A percentile compares a stretch with the other conserved stretches of the same genome.
Conservation (phyloP, 2,113 vertebrate species). For the Brachyhypopomus gauderio region DNA sequence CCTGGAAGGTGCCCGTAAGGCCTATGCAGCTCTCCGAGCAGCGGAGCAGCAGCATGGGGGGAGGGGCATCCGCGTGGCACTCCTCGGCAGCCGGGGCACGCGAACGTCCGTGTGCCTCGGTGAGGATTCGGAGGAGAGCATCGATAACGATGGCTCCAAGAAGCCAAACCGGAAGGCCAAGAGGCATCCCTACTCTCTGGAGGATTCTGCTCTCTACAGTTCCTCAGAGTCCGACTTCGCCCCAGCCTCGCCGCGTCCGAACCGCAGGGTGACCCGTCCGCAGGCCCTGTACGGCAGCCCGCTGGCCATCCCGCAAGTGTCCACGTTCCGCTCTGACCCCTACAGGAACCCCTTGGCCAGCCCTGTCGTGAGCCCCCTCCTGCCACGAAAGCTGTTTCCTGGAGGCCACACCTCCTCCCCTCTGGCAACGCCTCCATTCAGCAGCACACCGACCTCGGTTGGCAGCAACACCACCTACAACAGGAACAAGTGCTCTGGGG, state of each 20-base stretch:
- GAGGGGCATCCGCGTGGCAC: constrained; percentile 62
- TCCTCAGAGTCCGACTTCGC: not conserved
- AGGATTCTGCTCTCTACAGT: constrained; percentile 54
- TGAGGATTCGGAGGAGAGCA: constrained; percentile 42
- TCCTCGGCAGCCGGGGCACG: constrained; percentile 65
- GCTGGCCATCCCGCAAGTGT: constrained; percentile 42
- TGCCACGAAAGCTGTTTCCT: constrained; percentile 40
- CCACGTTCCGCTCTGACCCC: constrained; percentile 9
- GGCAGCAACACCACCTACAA: not conserved
- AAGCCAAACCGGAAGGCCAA: constrained; percentile 39
- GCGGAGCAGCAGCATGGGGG: constrained; percentile 39
- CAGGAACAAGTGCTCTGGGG: constrained; percentile 41
- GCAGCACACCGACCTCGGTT: constrained; percentile 41
- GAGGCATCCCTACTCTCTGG: not conserved
- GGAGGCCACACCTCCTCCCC: constrained; percentile 46
- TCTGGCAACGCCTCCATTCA: not conserved
- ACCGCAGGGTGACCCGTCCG: constrained; percentile 30
- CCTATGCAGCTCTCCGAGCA: constrained; percentile 64
- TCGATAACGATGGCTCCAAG: constrained; percentile 33
- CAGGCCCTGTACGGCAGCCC: constrained; percentile 52
- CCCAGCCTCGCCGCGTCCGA: not conserved
- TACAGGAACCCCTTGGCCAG: constrained; percentile 28
- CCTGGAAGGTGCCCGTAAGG: constrained; percentile 69
- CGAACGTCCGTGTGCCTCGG: not conserved
- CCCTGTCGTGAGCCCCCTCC: constrained; percentile 27